Base-by-base conservation (phyloP, 2,797 vertebrate species). In the Alca torda region DNA sequence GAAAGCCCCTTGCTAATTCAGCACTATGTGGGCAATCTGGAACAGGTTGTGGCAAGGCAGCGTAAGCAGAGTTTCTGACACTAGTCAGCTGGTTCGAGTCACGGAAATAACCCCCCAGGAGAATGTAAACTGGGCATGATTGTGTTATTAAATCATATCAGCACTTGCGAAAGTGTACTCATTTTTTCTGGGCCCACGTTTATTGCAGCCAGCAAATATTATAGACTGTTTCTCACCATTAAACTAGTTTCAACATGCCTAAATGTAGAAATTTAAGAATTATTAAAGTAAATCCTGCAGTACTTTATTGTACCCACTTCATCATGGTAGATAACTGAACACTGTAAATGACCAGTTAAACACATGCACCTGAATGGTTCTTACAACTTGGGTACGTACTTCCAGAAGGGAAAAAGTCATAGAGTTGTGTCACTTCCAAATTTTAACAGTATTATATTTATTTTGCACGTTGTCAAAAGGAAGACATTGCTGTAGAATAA, bases 1-100 rank as follows among this genome's bases (percentile, higher is more conserved):
- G 96, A 97, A 97, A 97, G 95, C 91, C 89, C 83, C 93, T 91
- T 95, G 94, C 91, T 92, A 83, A 83, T 77, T 95, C 91, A 97
- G 93, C 91, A 80, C 30, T 54, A 64, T 63, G 82, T 3, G 15
- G 87, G 94, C 93, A 90, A 79, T 46, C 8, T 28, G 86, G 93
- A 64, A 54, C 75, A 53, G 84, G 81, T 15, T 68, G 72, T 8
- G 80, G 63, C 73, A 28, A 50, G 6, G 31, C 39, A 45, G 84
- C 3, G 1, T 16, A 48, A 24, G 37, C 88, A 80, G 68, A 6
- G 60, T 45, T 78, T 43, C 90, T 86, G 93, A 79, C 76, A 64
- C 35, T 14, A 72, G 92, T 33, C 95, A 95, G 96, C 82, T 95
- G 81, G 84, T 28, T 63, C 35, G 11, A 91, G 59, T 91, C 85